Percentiles rank a stretch among this genome's conserved stretches.
These are phyloP conservation scores for Scotopteryx bipunctaria DNA, from an alignment of 2,888 invertebrate genomes.

Conservation along the genomic window DNA sequence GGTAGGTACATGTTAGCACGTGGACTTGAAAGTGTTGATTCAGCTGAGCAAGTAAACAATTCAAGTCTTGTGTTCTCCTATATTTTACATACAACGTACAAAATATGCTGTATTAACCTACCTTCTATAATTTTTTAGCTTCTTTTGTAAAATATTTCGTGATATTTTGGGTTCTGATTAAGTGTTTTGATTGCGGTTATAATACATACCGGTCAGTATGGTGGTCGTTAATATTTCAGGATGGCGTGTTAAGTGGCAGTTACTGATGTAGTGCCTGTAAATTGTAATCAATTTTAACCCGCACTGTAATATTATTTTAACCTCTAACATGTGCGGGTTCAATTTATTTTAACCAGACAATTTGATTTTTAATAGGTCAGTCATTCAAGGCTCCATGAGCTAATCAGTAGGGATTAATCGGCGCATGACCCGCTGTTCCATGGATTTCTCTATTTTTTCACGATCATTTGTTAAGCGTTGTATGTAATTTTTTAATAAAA, in stretches of 20 bases:
- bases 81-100: not conserved
- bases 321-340: conserved; percentile 6
- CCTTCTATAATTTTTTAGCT: no score
- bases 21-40: conserved; percentile 1
- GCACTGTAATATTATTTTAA: conserved; percentile 12
- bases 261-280: conserved; percentile 22
- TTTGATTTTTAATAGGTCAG: no score
- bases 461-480: no score
- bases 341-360: not conserved
- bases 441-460: no score
- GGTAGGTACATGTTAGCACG: not conserved
- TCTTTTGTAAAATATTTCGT: no score
- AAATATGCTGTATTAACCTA: not conserved
- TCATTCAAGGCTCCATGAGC: no score
- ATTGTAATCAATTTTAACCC: conserved; percentile 19
- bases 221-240: conserved; percentile 25
- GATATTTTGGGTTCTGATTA: conserved; percentile 1
- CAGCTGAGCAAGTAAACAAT: not conserved
- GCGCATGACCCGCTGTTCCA: no score
- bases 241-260: conserved; percentile 33
- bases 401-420: no score
- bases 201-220: conserved; percentile 3
- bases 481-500: no score
- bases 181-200: conserved; percentile 15
- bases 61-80: not conserved